phyloP scores from a whole-genome alignment of 2,113 vertebrate species.

The Antechinus stuartii region DNA sequence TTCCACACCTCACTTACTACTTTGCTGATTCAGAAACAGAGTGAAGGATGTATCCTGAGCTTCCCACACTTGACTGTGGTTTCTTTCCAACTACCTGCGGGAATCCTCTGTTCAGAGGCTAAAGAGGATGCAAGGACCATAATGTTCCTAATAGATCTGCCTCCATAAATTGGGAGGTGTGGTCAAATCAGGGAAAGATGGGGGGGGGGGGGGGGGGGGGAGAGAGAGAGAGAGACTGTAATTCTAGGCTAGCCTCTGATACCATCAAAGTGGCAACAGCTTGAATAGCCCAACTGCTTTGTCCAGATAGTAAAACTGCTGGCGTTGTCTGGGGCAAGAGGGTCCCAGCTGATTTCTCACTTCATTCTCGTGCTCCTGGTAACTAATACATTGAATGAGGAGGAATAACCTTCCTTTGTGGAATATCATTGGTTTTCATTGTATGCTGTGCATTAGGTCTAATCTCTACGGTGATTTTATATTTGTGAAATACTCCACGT shows the following conservation, averaged over 20 bases:
- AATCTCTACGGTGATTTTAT: background rate
- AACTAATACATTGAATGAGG: background rate
- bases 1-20: constrained; percentile 78
- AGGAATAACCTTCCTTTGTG: background rate
- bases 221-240: constrained; percentile 30
- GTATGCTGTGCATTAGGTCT: background rate
- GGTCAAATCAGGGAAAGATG: constrained; percentile 80
- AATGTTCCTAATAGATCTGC: constrained; percentile 88
- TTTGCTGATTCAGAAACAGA: constrained; percentile 71
- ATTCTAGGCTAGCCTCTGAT: background rate
- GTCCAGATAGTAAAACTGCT: background rate
- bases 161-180: constrained; percentile 88
- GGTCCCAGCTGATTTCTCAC: constrained; percentile 10
- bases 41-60: constrained; percentile 70
- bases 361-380: constrained; percentile 12
- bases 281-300: background rate
- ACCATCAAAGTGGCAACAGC: background rate
- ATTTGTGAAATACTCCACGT: background rate
- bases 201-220: background rate
- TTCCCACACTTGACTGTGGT: constrained; percentile 70
- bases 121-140: constrained; percentile 91
- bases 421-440: background rate
- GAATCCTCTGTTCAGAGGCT: constrained; percentile 79
- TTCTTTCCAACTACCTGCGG: constrained; percentile 84
- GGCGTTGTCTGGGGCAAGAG: background rate